Evolutionary conservation across 2,113 vertebrate species (phyloP).

Genomic region (Istiophorus platypterus): DNA sequence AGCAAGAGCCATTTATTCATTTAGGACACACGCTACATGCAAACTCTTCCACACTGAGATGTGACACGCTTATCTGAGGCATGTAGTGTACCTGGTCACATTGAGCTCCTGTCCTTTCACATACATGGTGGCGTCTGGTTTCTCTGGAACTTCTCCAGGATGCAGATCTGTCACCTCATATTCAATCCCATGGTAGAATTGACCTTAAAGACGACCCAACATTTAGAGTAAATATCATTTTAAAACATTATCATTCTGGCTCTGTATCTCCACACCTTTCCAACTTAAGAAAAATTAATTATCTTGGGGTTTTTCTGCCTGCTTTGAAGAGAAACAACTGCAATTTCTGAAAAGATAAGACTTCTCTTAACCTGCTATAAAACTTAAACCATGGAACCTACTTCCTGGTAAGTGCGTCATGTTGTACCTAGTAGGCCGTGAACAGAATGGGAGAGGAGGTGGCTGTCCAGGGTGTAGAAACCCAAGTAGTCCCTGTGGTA

Average conservation of each 20-base stretch:
- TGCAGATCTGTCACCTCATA: constrained; percentile 89
- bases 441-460: constrained; percentile 87
- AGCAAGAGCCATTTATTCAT: not conserved
- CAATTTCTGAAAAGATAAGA: not conserved
- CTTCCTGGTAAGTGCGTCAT: not conserved
- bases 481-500: constrained; percentile 91
- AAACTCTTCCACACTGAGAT: not conserved
- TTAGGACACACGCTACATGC: not conserved
- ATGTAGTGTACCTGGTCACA: constrained; percentile 90
- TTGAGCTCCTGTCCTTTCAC: constrained; percentile 90
- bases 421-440: constrained; percentile 93
- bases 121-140: constrained; percentile 93
- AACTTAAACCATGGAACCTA: not conserved
- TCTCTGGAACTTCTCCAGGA: constrained; percentile 87
- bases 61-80: not conserved
- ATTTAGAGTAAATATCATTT: constrained; percentile 1
- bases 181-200: constrained; percentile 91
- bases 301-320: no score
- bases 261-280: not conserved
- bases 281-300: not conserved
- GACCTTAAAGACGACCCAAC: constrained; percentile 83
- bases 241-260: not conserved
- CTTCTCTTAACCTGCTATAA: not conserved
- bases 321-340: no score
- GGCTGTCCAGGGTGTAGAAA: constrained; percentile 91